Conservation (phyloP, 2,888 invertebrate species). For the Aleiodes leptofemur region DNA sequence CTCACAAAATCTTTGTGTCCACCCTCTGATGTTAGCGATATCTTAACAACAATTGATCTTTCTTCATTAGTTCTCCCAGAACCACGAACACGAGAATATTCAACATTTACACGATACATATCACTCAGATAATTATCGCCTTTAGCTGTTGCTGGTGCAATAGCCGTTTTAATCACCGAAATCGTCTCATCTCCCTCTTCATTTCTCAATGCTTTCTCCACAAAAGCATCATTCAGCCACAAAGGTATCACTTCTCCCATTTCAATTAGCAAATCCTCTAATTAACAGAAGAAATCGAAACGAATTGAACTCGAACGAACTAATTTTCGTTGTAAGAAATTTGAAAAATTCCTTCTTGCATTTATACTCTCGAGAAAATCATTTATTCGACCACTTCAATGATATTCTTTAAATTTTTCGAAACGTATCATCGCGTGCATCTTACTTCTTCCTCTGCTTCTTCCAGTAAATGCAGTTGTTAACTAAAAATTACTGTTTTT, state of each 20-base stretch:
- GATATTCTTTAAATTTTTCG: too few relatives aligned
- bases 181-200: conserved; percentile 62
- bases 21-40: conserved; percentile 73
- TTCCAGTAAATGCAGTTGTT: too few relatives aligned
- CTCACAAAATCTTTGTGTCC: conserved; percentile 69
- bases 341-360: too few relatives aligned
- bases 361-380: too few relatives aligned
- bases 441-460: too few relatives aligned
- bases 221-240: conserved; percentile 65
- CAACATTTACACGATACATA: conserved; percentile 64
- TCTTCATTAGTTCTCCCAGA: conserved; percentile 58
- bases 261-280: conserved; percentile 16
- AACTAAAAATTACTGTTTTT: too few relatives aligned
- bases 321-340: too few relatives aligned
- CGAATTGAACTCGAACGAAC: too few relatives aligned
- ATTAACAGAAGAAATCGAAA: too few relatives aligned
- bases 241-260: conserved; percentile 58
- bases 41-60: conserved; percentile 65
- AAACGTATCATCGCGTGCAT: too few relatives aligned
- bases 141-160: conserved; percentile 66
- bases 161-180: conserved; percentile 60
- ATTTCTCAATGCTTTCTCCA: conserved; percentile 63
- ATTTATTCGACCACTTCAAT: too few relatives aligned
- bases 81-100: conserved; percentile 55
- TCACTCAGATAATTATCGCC: conserved; percentile 73